phyloP scores from a whole-genome alignment of 2,888 invertebrate genomes.

The Lamellibrachia columna region DNA sequence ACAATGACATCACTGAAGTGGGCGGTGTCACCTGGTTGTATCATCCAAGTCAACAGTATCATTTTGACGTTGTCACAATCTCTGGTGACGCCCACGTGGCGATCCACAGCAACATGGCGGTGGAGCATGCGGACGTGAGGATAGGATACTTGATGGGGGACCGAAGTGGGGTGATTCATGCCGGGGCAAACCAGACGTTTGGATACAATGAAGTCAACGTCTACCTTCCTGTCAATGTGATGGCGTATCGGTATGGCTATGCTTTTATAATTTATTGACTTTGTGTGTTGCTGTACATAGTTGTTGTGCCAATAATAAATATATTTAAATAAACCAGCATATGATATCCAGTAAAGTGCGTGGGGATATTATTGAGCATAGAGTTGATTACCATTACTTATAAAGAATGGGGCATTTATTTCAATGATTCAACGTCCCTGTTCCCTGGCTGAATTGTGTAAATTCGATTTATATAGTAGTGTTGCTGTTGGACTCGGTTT shows the following conservation, averaged over 20 bases:
- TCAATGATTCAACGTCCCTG: too few species aligned
- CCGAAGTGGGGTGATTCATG: constrained; percentile 49
- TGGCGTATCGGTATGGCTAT: constrained; percentile 47
- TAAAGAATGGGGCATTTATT: too few species aligned
- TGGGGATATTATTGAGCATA: too few species aligned
- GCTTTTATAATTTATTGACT: background rate
- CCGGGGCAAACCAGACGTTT: constrained; percentile 46
- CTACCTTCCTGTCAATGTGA: constrained; percentile 49
- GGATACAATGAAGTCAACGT: constrained; percentile 45
- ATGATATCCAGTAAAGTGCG: background rate
- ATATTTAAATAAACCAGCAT: background rate
- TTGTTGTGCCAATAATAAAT: too few species aligned
- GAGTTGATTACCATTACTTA: too few species aligned
- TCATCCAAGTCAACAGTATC: background rate
- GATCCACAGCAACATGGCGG: constrained; percentile 46
- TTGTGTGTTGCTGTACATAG: background rate
- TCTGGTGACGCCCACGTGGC: constrained; percentile 52
- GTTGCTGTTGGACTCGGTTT: too few species aligned
- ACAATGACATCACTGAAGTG: constrained; percentile 41
- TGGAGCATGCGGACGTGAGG: constrained; percentile 33
- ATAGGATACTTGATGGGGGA: constrained; percentile 46
- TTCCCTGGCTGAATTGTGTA: too few species aligned
- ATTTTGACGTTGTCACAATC: constrained; percentile 37
- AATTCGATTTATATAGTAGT: too few species aligned
- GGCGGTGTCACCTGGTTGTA: constrained; percentile 49